Evolutionary conservation across 2,888 invertebrate species (phyloP).

Genomic region (Pyrochroa serraticornis): DNA sequence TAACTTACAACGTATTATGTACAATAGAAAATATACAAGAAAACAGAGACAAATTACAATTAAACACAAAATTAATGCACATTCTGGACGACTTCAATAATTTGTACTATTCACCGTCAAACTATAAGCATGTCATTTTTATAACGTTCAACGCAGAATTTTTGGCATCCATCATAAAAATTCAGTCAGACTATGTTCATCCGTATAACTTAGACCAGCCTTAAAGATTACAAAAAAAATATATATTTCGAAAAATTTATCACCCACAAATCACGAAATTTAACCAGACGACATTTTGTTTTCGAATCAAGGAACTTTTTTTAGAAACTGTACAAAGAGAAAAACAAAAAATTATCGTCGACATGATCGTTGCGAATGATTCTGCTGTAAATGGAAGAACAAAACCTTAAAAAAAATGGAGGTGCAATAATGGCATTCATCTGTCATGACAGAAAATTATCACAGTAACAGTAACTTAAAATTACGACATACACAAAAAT

Average conservation of each 20-base stretch:
- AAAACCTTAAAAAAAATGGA: constrained; percentile 20
- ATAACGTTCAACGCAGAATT: constrained; percentile 33
- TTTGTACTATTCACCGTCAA: constrained; percentile 44
- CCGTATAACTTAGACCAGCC: constrained; percentile 25
- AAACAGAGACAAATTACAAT: constrained; percentile 13
- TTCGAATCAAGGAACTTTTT: constrained; percentile 21
- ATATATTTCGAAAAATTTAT: constrained; percentile 9
- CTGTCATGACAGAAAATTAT: constrained; percentile 53
- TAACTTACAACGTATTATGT: constrained; percentile 18
- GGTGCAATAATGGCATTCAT: constrained; percentile 39
- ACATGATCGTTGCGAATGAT: constrained; percentile 16
- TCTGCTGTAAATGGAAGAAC: constrained; percentile 12
- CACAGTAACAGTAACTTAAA: constrained; percentile 48
- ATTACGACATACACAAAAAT: constrained; percentile 39
- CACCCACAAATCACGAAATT: constrained; percentile 14
- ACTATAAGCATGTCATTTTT: constrained; percentile 48
- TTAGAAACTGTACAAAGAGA: constrained; percentile 8
- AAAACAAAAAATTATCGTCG: constrained; percentile 12
- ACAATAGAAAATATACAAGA: constrained; percentile 24
- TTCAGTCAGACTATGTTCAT: constrained; percentile 38
- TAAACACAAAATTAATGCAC: constrained; percentile 28
- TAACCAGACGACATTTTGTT: neutral
- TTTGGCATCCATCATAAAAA: constrained; percentile 38
- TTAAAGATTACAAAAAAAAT: constrained; percentile 18
- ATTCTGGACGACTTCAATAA: constrained; percentile 32